Evolutionary conservation across 2,888 invertebrate species (phyloP), one percentile per base, ranked within the genome.

Genomic region (Caenorhabditis wallacei): DNA sequence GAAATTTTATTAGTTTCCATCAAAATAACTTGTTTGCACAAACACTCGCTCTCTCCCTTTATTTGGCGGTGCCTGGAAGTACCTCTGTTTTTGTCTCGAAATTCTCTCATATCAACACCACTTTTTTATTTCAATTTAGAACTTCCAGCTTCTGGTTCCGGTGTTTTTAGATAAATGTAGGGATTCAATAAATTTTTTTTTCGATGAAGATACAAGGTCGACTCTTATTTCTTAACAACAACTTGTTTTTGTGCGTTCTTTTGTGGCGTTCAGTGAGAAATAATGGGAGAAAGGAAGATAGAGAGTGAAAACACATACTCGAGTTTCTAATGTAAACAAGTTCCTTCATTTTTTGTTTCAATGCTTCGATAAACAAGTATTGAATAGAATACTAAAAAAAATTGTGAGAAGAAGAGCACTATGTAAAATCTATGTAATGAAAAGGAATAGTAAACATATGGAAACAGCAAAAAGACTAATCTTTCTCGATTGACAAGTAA

Each of bases 161-260:
- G 40, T 16, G 30, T 30, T n/a, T n/a, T n/a, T 5, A 54, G 26
- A 54, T 54, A 13, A 26, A 4, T 51, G 30, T 1, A 18, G 61
- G 61, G 43, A 43, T 54, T 53, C 26, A 26, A 35, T 18, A 40
- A 51, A 40, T 43, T 70, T 61, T 53, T 72, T 53, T 18, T 46
- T n/a, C n/a, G 24, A 16, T 5, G 11, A 22, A 40, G 18, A 3
- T 18, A 35, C 66, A 59, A 75, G 75, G 57, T 66, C 22, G 63
- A 54, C 72, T 40, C 46, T 57, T 66, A n/a, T 66, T 57, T 35
- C 35, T 37, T 57, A 22, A 53, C 68, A 68, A 69, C 69, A 78
- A 78, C 78, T 63, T 78, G 69, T 69, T 78, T 78, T 78, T 78
- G 61, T 48, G 63, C 63, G 61, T 63, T 78, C 63, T 69, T 46